Evolutionary conservation across 2,797 vertebrate species (phyloP).

Genomic region (Microctenopoma lineatum): DNA sequence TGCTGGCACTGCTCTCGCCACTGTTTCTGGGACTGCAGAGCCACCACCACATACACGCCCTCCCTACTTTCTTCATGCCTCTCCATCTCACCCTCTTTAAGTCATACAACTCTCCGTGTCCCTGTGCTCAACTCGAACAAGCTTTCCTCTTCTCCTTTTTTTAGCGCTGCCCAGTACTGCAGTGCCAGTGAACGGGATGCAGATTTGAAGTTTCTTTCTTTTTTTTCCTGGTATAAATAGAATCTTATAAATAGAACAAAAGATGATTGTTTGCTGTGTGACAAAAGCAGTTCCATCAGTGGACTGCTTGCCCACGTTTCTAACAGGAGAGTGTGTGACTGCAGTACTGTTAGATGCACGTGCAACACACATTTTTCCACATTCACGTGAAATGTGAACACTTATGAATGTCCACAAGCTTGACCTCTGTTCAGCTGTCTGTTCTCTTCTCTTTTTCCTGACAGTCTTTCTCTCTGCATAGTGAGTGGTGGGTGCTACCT

Average conservation of each 20-base stretch:
- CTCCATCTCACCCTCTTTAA: conserved; percentile 23
- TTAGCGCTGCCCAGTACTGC: background rate
- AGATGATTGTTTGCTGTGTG: conserved; percentile 54
- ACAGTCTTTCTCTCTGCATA: conserved; percentile 11
- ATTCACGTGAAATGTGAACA: conserved; percentile 9
- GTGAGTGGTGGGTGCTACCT: conserved; percentile 2
- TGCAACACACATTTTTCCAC: conserved; percentile 3
- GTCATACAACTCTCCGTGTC: conserved; percentile 22
- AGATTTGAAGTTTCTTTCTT: conserved; percentile 33
- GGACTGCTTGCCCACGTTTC: conserved; percentile 25
- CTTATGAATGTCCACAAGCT: conserved; percentile 19
- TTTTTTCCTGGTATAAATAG: conserved; percentile 59
- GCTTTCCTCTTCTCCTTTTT: conserved; percentile 1
- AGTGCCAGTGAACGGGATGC: conserved; percentile 8
- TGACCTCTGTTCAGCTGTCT: conserved; percentile 33
- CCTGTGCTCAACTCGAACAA: conserved; percentile 18
- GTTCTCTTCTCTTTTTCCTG: conserved; percentile 14
- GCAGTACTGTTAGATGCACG: background rate
- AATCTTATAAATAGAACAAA: conserved; percentile 68
- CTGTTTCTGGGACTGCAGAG: conserved; percentile 71
- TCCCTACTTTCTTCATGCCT: conserved; percentile 12
- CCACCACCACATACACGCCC: background rate
- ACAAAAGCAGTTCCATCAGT: conserved; percentile 52
- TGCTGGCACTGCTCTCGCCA: conserved; percentile 73
- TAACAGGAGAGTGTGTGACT: background rate